Percentiles rank a stretch among this genome's conserved stretches.
These are phyloP conservation scores for Labroides dimidiatus DNA, from an alignment of 2,797 vertebrate genomes.

Conservation along the genomic window DNA sequence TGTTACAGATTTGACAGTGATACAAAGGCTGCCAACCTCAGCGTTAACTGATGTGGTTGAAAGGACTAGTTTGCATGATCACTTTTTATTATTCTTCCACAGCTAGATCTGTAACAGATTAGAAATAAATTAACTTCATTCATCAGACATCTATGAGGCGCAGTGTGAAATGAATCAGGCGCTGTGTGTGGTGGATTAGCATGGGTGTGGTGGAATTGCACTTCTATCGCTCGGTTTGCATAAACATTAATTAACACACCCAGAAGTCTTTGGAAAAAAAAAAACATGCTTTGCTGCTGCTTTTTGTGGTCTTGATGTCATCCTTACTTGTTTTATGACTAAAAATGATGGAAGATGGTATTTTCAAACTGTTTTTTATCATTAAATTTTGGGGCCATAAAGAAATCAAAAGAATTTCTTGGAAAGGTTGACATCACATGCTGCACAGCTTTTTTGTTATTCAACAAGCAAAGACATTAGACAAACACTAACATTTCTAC, in stretches of 20 bases:
- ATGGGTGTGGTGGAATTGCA: conserved; percentile 21
- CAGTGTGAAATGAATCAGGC: conserved; percentile 45
- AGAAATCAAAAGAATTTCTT: too few relatives aligned
- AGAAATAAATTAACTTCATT: conserved; percentile 74
- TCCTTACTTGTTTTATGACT: neutral
- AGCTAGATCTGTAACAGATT: conserved; percentile 69
- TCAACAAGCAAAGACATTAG: too few relatives aligned
- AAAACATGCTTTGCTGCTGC: conserved; percentile 1
- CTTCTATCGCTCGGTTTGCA: conserved; percentile 28
- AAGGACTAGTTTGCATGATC: conserved; percentile 54
- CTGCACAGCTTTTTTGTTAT: too few relatives aligned
- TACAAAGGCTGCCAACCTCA: conserved; percentile 42
- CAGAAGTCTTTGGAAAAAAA: neutral
- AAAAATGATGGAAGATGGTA: neutral
- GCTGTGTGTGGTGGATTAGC: conserved; percentile 34
- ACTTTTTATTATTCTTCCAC: conserved; percentile 64
- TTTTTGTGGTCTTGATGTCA: neutral
- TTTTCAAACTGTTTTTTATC: neutral
- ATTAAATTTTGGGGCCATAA: too few relatives aligned
- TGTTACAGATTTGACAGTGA: conserved; percentile 42
- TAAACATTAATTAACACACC: conserved; percentile 39
- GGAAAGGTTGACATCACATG: too few relatives aligned
- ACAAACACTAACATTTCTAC: too few relatives aligned
- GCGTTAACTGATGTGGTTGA: conserved; percentile 56
- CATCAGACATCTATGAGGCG: conserved; percentile 58